phyloP scores from a whole-genome alignment of 2,888 invertebrate genomes.

The Corythucha ciliata region DNA sequence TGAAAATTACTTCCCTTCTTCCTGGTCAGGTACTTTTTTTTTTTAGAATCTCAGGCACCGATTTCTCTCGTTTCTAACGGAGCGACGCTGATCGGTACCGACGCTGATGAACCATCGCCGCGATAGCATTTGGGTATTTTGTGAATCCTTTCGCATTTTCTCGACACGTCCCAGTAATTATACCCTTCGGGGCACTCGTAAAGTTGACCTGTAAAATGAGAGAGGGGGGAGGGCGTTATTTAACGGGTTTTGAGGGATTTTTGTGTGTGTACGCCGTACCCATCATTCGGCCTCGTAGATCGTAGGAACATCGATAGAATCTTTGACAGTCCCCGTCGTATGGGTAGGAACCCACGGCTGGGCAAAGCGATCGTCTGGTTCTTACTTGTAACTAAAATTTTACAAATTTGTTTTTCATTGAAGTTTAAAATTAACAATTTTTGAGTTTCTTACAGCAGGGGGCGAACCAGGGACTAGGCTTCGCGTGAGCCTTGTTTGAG shows the following conservation, averaged over 20 bases:
- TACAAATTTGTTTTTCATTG: conserved; percentile 25
- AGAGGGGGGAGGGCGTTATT: background rate
- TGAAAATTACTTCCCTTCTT: no score
- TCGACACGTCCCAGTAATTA: conserved; percentile 67
- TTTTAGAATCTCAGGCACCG: conserved; percentile 2
- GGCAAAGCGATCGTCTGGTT: conserved; percentile 51
- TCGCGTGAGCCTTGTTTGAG: no score
- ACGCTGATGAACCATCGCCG: conserved; percentile 12
- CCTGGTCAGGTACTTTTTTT: no score
- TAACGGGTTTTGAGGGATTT: background rate
- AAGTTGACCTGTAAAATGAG: conserved; percentile 50
- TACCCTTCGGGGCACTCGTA: conserved; percentile 69
- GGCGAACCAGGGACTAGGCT: no score
- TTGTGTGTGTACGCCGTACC: conserved; percentile 27
- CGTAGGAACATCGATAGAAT: conserved; percentile 60
- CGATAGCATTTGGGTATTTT: conserved; percentile 53
- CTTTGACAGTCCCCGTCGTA: conserved; percentile 58
- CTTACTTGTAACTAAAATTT: conserved; percentile 54
- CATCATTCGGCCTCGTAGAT: conserved; percentile 42
- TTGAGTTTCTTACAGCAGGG: no score
- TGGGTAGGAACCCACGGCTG: conserved; percentile 58
- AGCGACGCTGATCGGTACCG: conserved; percentile 9
- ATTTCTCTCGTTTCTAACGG: conserved; percentile 17
- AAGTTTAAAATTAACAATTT: no score
- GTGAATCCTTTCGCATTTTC: conserved; percentile 59